These are phyloP conservation scores for Colletes collaris DNA, from an alignment of 2,888 invertebrate species.

Conservation along the genomic window DNA sequence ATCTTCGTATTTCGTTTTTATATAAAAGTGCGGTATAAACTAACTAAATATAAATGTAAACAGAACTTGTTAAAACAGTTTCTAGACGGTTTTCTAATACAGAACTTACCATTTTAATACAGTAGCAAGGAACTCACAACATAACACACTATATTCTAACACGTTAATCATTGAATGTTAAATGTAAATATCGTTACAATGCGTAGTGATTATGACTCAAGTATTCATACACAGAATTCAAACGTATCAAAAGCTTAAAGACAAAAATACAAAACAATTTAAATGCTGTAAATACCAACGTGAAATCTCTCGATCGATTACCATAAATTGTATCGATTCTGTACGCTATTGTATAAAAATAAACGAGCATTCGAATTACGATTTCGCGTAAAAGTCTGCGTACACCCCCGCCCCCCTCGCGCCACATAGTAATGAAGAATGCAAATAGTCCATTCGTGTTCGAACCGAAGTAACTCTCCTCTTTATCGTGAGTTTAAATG, in stretches of 20 bases:
- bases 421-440: not conserved
- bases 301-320: not conserved
- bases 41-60: conserved; percentile 27
- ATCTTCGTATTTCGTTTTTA: conserved; percentile 1
- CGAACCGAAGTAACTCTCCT: conserved; percentile 14
- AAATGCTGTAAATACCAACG: conserved; percentile 28
- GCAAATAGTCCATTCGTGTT: not conserved
- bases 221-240: not conserved
- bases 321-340: not conserved
- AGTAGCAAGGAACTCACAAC: conserved; percentile 33
- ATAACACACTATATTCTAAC: conserved; percentile 9
- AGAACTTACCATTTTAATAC: conserved; percentile 1
- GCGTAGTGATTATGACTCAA: too few relatives aligned
- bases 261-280: conserved; percentile 3
- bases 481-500: not conserved
- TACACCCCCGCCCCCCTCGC: too few relatives aligned
- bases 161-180: not conserved
- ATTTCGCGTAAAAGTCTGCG: not conserved
- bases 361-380: conserved; percentile 10
- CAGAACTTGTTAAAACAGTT: conserved; percentile 14
- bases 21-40: conserved; percentile 18
- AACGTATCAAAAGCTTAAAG: not conserved
- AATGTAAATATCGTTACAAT: too few relatives aligned
- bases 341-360: conserved; percentile 35
- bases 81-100: conserved; percentile 1